Conservation (phyloP, 1,140 invertebrate species). For the Pinna nobilis region DNA sequence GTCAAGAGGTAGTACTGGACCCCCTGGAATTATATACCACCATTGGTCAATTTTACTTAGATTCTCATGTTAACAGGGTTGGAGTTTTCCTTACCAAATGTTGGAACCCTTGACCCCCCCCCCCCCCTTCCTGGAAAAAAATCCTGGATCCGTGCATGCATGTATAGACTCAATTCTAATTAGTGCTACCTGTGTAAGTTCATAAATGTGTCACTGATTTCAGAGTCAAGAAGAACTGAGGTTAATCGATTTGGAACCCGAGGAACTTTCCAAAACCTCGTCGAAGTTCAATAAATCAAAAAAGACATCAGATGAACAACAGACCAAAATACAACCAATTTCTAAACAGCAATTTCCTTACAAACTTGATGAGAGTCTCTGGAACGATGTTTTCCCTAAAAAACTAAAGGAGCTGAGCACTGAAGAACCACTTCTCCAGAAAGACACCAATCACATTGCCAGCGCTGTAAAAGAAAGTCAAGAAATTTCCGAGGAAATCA, state of each 20-base stretch:
- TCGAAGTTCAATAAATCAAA: constrained; percentile 19
- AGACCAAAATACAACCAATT: background rate
- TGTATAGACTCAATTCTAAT: too few species aligned
- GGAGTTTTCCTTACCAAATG: too few species aligned
- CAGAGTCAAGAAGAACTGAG: constrained; percentile 40
- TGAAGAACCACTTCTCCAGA: background rate
- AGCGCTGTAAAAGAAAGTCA: background rate
- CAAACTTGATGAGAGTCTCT: constrained; percentile 1
- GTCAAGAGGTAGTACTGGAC: too few species aligned
- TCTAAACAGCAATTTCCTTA: background rate
- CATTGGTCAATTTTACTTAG: too few species aligned
- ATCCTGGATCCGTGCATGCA: too few species aligned
- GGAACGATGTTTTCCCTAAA: constrained; percentile 8
- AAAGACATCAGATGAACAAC: background rate
- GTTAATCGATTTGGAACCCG: constrained; percentile 33
- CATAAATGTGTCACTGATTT: background rate
- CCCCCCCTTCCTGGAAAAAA: too few species aligned
- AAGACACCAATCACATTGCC: background rate
- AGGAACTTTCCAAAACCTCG: constrained; percentile 25
- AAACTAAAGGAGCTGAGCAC: constrained; percentile 4
- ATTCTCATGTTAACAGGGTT: too few species aligned
- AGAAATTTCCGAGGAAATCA: constrained; percentile 26
- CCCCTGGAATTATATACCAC: too few species aligned
- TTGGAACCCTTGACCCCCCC: too few species aligned
- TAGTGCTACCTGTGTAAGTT: background rate